Percentiles rank a stretch among this genome's conserved stretches.
These are phyloP conservation scores for Caranx ignobilis DNA, from an alignment of 2,113 vertebrate species.

Conservation along the genomic window DNA sequence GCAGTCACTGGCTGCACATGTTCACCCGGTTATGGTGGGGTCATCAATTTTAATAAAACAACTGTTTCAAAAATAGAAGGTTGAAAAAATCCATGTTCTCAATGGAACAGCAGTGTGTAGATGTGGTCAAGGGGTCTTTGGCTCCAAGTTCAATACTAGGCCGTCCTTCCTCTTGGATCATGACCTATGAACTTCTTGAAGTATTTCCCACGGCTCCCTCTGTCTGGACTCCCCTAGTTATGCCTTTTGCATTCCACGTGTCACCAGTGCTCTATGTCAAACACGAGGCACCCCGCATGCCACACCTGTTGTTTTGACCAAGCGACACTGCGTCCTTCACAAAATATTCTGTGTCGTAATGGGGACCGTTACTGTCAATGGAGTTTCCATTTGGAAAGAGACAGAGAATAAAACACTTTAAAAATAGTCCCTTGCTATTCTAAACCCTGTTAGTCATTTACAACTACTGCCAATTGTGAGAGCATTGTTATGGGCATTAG, in stretches of 20 bases:
- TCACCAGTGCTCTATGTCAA: slow-evolving; percentile 47
- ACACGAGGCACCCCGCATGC: background rate
- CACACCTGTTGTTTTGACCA: slow-evolving; percentile 75
- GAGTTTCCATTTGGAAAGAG: slow-evolving; percentile 36
- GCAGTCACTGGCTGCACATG: background rate
- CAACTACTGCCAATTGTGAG: background rate
- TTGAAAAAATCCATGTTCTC: slow-evolving; percentile 19
- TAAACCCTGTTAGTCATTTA: slow-evolving; percentile 1
- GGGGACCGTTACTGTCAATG: background rate
- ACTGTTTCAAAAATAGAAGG: slow-evolving; percentile 23
- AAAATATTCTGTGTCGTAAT: background rate
- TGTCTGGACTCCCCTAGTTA: slow-evolving; percentile 22
- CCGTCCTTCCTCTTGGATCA: slow-evolving; percentile 20
- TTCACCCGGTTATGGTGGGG: slow-evolving; percentile 32
- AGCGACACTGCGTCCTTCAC: slow-evolving; percentile 27
- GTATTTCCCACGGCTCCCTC: slow-evolving; percentile 61
- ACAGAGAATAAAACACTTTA: slow-evolving; percentile 11
- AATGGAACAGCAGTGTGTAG: slow-evolving; percentile 15
- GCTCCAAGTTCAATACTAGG: slow-evolving; percentile 21
- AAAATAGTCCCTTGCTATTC: slow-evolving; percentile 31
- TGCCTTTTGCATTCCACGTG: slow-evolving; percentile 39
- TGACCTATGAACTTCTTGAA: slow-evolving; percentile 44
- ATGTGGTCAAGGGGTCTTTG: slow-evolving; percentile 12
- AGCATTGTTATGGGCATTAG: background rate
- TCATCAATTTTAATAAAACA: slow-evolving; percentile 56